Percentiles rank a stretch among this genome's conserved stretches.
phyloP scores from a whole-genome alignment of 2,113 vertebrate genomes.

The Sciurus niger region DNA sequence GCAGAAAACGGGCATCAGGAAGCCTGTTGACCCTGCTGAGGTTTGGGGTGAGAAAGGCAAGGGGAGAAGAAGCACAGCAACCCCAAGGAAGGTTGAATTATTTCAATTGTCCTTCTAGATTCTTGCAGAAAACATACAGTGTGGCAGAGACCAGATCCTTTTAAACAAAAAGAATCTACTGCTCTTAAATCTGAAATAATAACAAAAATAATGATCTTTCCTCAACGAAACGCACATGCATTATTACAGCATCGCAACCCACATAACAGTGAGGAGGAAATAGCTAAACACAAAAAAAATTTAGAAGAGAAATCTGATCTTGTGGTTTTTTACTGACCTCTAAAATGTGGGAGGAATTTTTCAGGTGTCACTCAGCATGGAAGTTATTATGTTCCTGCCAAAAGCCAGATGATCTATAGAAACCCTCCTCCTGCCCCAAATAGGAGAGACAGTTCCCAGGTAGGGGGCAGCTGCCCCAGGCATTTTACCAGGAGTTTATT shows the following conservation, averaged over 20 bases:
- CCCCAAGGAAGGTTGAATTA: not conserved
- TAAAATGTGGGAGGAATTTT: not conserved
- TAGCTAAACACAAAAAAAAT: not conserved
- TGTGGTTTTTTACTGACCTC: slow-evolving; percentile 51
- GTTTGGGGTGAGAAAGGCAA: not conserved
- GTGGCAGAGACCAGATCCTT: slow-evolving; percentile 57
- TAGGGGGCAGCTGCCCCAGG: not conserved
- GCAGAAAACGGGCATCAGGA: not conserved
- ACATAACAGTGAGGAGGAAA: not conserved
- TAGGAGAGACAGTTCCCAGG: not conserved
- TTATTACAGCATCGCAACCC: not conserved
- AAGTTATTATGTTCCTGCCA: slow-evolving; percentile 36
- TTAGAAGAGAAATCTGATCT: not conserved
- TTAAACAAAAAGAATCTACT: not conserved
- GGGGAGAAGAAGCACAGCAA: not conserved
- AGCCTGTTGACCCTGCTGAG: not conserved
- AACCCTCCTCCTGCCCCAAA: not conserved
- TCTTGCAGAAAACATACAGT: slow-evolving; percentile 2
- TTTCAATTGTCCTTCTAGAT: not conserved
- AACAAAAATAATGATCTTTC: slow-evolving; percentile 23
- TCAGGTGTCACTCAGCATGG: slow-evolving; percentile 22
- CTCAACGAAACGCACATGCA: not conserved
- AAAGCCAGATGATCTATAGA: slow-evolving; percentile 36
- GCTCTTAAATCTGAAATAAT: slow-evolving; percentile 35
- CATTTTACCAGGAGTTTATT: not conserved